A percentile compares a stretch with the other conserved stretches of the same genome.
Conservation (phyloP, 1,140 invertebrate genomes). For the Nasonia longicornis region DNA sequence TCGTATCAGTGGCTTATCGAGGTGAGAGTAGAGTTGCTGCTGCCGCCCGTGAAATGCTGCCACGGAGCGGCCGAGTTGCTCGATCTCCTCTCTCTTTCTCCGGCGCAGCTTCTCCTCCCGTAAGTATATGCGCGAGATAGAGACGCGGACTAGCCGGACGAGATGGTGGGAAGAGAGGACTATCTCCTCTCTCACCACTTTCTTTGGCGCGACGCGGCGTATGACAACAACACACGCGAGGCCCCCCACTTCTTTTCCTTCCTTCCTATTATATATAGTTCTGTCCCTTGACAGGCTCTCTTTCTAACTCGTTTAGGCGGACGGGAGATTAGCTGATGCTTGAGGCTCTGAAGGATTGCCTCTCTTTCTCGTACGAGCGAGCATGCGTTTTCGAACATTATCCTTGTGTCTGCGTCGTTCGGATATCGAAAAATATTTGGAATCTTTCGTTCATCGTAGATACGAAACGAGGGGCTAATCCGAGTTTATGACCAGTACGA, state of each 20-base stretch:
- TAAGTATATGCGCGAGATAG: conserved; percentile 41
- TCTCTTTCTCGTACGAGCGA: background rate
- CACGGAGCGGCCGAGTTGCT: conserved; percentile 28
- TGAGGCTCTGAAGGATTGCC: background rate
- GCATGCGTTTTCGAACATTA: too few species aligned
- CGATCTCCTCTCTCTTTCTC: conserved; percentile 20
- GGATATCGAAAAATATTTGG: too few species aligned
- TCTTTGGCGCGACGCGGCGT: conserved; percentile 30
- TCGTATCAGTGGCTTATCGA: conserved; percentile 37
- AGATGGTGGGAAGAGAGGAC: conserved; percentile 44
- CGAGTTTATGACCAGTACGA: too few species aligned
- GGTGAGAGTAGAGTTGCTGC: background rate
- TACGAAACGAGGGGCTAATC: too few species aligned
- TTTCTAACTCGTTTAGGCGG: background rate
- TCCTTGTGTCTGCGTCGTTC: background rate
- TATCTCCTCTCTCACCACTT: conserved; percentile 46
- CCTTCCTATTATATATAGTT: conserved; percentile 19
- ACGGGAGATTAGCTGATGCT: background rate
- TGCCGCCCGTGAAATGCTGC: conserved; percentile 26
- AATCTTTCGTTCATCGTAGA: too few species aligned
- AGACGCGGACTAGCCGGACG: conserved; percentile 15
- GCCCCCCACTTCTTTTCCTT: conserved; percentile 10
- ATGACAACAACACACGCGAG: conserved; percentile 12
- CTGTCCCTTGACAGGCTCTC: background rate
- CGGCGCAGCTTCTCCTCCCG: conserved; percentile 41